phyloP scores from a whole-genome alignment of 2,888 invertebrate genomes.

The Noctua fimbriata region DNA sequence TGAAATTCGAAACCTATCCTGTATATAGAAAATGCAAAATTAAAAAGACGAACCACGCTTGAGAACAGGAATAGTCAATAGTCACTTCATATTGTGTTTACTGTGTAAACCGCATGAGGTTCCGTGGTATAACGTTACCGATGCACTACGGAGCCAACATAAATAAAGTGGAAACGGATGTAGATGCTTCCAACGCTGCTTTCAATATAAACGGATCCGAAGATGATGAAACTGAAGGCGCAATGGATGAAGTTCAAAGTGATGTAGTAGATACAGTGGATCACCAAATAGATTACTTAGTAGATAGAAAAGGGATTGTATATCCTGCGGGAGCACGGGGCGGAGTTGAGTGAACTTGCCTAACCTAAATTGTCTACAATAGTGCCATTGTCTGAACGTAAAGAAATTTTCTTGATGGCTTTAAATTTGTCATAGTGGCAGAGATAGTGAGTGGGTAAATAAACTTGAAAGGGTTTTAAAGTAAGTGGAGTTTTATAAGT shows the following conservation, averaged over 20 bases:
- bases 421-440: conserved; percentile 73
- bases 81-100: conserved; percentile 90
- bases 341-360: conserved; percentile 87
- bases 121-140: conserved; percentile 85
- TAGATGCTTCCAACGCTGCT: conserved; percentile 67
- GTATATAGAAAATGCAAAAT: conserved; percentile 86
- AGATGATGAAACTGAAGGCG: conserved; percentile 47
- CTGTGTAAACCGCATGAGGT: conserved; percentile 87
- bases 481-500: conserved; percentile 37
- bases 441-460: conserved; percentile 72
- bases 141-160: conserved; percentile 65
- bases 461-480: conserved; percentile 58
- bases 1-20: conserved; percentile 85
- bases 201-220: neutral
- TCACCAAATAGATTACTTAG: conserved; percentile 58
- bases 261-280: conserved; percentile 35
- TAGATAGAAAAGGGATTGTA: conserved; percentile 77
- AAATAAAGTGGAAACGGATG: conserved; percentile 39
- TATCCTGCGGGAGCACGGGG: conserved; percentile 85
- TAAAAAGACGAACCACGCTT: conserved; percentile 82
- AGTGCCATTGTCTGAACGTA: conserved; percentile 82
- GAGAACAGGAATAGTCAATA: conserved; percentile 89
- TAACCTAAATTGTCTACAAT: conserved; percentile 88
- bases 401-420: conserved; percentile 80
- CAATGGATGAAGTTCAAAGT: conserved; percentile 68